Base-by-base conservation (phyloP, 2,888 invertebrate species). In the Xestia ashworthii region DNA sequence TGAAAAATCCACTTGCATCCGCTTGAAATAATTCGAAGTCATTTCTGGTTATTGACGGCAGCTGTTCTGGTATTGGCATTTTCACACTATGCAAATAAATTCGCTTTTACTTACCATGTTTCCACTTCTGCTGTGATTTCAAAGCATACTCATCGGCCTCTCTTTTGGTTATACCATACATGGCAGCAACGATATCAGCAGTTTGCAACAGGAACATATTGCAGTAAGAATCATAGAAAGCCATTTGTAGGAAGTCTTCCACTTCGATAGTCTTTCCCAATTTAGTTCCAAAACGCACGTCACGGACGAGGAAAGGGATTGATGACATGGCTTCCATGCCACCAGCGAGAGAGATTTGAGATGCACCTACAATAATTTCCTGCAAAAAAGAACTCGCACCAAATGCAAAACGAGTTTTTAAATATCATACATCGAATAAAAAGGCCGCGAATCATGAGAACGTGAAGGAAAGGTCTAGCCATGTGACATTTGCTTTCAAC, bases 71-170 rank as follows among this genome's bases (percentile, higher is more conserved):
- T 66, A 48, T 12, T 66, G 58, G 19, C 9, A 9, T 9, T 50
- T 50, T 22, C 4, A 22, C 4, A 50, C 48, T 32, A 4, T 32
- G 3, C 46, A 46, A n/a, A 46, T 32, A 6, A 32, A 44, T 22
- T 9, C 0, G n/a, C 3, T 14, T 41, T 67, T 16, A 71, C 25
- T 79, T 16, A 85, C 85, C 86, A 46, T 60, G 41, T 81, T 81
- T 85, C 82, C 84, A 84, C n/a, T 38, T 84, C 48, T 60, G 74
- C 55, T 86, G 85, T 12, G 86, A 86, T 55, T 58, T 75, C 9
- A 86, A n/a, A 66, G 86, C 81, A 19, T 48, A 81, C 58, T 82
- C 77, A 71, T 86, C 85, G 19, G 66, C 58, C 4, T 80, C 80
- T 38, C 48, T 46, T 16, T 82, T 80, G 14, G 68, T 80, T 1